A percentile compares a stretch with the other conserved stretches of the same genome.
phyloP scores from a whole-genome alignment of 2,113 vertebrate species.

The Cyphomyrus plagiostoma region DNA sequence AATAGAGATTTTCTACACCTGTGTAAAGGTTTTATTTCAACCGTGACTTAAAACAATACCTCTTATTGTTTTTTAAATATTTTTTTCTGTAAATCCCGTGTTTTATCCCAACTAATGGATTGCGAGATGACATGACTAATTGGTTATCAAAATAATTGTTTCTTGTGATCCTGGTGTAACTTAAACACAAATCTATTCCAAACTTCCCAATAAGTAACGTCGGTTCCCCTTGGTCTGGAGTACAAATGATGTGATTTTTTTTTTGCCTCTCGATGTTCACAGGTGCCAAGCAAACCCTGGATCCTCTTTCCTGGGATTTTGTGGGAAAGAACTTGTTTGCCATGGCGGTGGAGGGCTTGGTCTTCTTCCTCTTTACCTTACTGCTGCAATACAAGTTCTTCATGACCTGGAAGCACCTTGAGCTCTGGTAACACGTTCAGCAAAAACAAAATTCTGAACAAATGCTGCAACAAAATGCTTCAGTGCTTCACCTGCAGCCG shows the following conservation, averaged over 20 bases:
- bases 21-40: too few species aligned
- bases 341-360: constrained; percentile 60
- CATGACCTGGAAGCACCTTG: constrained; percentile 48
- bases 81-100: neutral
- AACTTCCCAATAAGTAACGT: neutral
- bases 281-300: constrained; percentile 55
- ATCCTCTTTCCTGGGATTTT: constrained; percentile 67
- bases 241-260: neutral
- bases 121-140: neutral
- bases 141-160: neutral
- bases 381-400: constrained; percentile 72
- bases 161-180: neutral
- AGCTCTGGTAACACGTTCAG: neutral
- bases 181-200: neutral
- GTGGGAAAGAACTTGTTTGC: constrained; percentile 70
- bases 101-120: neutral
- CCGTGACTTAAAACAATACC: too few species aligned
- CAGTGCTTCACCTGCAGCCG: too few species aligned
- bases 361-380: constrained; percentile 69
- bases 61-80: too few species aligned
- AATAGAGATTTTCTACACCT: too few species aligned
- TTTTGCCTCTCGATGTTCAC: constrained; percentile 2
- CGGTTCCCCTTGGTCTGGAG: neutral
- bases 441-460: too few species aligned
- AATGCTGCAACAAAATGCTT: neutral